These are phyloP conservation scores for Himalopsyche kuldschensis DNA, from an alignment of 2,888 invertebrate genomes.

Conservation along the genomic window DNA sequence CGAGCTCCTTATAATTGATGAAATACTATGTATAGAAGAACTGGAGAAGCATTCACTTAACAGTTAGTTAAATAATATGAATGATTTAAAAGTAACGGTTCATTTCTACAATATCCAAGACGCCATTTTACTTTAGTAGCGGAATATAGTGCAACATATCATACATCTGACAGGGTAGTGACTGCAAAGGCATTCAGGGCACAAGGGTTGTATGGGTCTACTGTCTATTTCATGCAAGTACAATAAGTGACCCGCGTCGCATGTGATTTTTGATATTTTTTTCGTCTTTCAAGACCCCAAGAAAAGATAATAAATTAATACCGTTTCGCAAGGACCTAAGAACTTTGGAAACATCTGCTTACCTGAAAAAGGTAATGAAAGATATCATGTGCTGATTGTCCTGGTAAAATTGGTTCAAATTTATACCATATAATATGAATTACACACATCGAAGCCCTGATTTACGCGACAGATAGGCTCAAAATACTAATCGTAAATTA, in stretches of 20 bases:
- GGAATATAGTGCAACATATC: conserved; percentile 2
- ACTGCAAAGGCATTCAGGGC: neutral
- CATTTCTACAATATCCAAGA: no score
- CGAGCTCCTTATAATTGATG: no score
- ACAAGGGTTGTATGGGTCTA: neutral
- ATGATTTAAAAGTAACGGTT: neutral
- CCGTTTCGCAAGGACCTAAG: neutral
- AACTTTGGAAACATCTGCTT: conserved; percentile 4
- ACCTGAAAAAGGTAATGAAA: neutral
- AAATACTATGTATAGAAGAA: neutral
- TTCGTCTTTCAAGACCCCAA: neutral
- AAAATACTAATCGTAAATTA: no score
- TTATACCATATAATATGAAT: neutral
- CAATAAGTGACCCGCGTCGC: neutral
- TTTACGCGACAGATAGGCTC: no score
- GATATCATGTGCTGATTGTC: neutral
- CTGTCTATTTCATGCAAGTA: neutral
- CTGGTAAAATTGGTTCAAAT: neutral
- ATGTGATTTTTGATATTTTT: neutral
- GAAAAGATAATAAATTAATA: neutral
- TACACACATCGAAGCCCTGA: neutral
- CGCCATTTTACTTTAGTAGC: neutral
- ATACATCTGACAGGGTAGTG: neutral
- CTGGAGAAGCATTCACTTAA: no score
- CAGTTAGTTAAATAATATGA: no score